A percentile compares a stretch with the other conserved stretches of the same genome.
phyloP scores from a whole-genome alignment of 2,888 invertebrate species.

The Drosophila prolongata region DNA sequence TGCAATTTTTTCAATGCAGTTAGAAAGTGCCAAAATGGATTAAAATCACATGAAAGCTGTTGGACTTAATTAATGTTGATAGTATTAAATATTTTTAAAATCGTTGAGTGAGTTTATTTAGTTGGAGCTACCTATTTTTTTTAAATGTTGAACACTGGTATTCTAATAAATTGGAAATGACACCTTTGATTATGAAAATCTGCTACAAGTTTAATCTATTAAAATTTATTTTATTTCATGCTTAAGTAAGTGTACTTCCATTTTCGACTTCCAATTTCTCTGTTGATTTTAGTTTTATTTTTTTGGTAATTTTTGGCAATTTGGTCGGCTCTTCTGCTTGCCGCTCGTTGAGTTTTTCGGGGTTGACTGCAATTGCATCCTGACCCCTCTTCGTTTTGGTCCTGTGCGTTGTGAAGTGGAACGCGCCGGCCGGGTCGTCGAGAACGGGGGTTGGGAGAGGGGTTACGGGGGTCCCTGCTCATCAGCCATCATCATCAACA shows the following conservation, averaged over 20 bases:
- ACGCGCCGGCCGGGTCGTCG: conserved; percentile 51
- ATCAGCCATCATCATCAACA: conserved; percentile 57
- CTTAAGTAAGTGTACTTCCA: background rate
- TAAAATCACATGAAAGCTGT: background rate
- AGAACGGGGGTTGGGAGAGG: conserved; percentile 12
- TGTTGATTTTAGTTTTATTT: conserved; percentile 26
- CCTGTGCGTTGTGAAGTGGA: conserved; percentile 79
- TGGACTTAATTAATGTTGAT: background rate
- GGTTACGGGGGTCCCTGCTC: conserved; percentile 42
- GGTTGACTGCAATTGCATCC: conserved; percentile 74
- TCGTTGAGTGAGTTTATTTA: background rate
- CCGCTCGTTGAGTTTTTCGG: conserved; percentile 53
- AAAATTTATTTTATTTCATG: background rate
- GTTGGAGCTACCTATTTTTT: too few species aligned
- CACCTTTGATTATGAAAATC: too few species aligned
- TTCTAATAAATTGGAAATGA: too few species aligned
- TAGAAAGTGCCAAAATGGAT: background rate
- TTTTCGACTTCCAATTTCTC: conserved; percentile 17
- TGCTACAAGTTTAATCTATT: too few species aligned
- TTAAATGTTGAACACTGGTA: too few species aligned
- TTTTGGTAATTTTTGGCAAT: conserved; percentile 40
- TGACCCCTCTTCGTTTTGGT: conserved; percentile 23
- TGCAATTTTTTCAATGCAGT: conserved; percentile 1
- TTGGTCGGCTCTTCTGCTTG: conserved; percentile 28
- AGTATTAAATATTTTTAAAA: background rate